phyloP scores from a whole-genome alignment of 2,113 vertebrate species.

The Triplophysa tibetana region DNA sequence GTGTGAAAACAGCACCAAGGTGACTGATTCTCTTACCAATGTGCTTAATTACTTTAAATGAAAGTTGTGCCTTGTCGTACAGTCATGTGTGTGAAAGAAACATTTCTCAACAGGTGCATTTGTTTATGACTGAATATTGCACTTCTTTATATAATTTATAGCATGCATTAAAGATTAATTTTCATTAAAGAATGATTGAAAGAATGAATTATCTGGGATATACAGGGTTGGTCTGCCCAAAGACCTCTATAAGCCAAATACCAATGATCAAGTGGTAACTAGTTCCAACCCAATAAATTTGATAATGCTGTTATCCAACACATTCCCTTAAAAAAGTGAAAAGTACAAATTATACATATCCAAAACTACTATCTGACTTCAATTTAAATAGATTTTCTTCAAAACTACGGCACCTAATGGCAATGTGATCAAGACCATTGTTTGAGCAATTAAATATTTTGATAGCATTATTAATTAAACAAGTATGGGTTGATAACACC shows the following conservation, averaged over 20 bases:
- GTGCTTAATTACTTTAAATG: background rate
- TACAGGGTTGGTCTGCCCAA: background rate
- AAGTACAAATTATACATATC: background rate
- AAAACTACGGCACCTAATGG: no score
- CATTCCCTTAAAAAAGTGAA: background rate
- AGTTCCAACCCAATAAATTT: background rate
- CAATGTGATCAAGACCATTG: no score
- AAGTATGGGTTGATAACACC: no score
- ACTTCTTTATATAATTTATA: background rate
- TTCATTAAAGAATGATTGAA: background rate
- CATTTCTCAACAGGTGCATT: no score
- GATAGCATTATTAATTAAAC: no score
- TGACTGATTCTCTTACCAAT: background rate
- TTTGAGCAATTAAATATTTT: no score
- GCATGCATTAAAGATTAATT: no score
- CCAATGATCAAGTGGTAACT: background rate
- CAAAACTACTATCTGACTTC: background rate
- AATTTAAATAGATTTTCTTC: background rate
- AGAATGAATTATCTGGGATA: background rate
- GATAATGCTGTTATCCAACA: background rate
- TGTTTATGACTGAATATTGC: background rate
- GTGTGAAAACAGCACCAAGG: conserved; percentile 20
- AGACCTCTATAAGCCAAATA: background rate
- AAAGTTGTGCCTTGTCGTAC: background rate
- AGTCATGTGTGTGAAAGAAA: background rate